Evolutionary conservation across 2,888 invertebrate genomes (phyloP).

Genomic region (Sthenelais limicola): DNA sequence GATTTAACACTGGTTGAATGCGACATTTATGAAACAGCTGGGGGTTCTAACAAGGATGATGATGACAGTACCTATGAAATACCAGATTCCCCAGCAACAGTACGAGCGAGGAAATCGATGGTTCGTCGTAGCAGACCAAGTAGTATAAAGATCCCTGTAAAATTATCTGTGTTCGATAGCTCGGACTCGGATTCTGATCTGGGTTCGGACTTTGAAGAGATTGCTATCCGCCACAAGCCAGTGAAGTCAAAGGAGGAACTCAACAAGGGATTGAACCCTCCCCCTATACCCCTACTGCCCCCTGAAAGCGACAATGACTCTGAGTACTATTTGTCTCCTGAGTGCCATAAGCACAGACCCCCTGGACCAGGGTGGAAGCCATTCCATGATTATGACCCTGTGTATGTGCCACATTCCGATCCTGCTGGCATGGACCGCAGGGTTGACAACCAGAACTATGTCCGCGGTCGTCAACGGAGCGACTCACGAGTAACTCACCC

Average conservation of each 20-base stretch:
- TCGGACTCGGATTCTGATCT: slow-evolving; percentile 12
- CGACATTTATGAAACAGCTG: slow-evolving; percentile 17
- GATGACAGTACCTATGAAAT: slow-evolving; percentile 27
- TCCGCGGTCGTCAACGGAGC: slow-evolving; percentile 25
- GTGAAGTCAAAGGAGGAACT: neutral
- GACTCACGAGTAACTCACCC: slow-evolving; percentile 9
- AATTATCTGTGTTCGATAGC: no score
- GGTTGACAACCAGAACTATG: slow-evolving; percentile 38
- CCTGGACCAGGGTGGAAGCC: slow-evolving; percentile 31
- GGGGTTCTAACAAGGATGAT: slow-evolving; percentile 20
- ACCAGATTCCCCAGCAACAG: slow-evolving; percentile 19
- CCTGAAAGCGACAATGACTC: slow-evolving; percentile 1
- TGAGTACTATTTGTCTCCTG: slow-evolving; percentile 12
- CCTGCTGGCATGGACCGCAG: slow-evolving; percentile 25
- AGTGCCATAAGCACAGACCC: slow-evolving; percentile 19
- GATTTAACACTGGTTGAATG: slow-evolving; percentile 31
- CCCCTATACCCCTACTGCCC: neutral
- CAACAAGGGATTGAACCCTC: neutral
- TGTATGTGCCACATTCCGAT: slow-evolving; percentile 40
- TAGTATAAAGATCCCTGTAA: no score
- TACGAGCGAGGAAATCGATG: slow-evolving; percentile 9
- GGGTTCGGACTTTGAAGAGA: slow-evolving; percentile 30
- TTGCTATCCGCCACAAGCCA: neutral
- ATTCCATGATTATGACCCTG: slow-evolving; percentile 44
- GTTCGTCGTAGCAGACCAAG: neutral